Conservation (phyloP, 1,140 invertebrate genomes). For the Condylostylus longicornis region DNA sequence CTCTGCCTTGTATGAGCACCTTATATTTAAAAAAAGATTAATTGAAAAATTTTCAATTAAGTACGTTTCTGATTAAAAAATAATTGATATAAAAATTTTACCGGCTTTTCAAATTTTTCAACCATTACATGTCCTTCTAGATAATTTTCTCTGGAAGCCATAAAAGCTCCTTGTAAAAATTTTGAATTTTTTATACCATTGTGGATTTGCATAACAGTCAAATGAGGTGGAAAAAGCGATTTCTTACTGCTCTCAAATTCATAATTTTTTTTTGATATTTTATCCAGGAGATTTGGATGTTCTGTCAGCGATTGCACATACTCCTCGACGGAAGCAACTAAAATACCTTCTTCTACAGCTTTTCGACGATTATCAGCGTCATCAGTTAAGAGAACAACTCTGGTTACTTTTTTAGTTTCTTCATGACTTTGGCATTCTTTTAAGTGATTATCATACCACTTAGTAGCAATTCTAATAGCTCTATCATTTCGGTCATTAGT, state of each 20-base stretch:
- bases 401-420: conserved; percentile 33
- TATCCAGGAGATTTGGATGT: conserved; percentile 56
- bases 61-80: not conserved
- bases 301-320: conserved; percentile 55
- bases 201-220: conserved; percentile 59
- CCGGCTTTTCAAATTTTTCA: conserved; percentile 56
- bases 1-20: conserved; percentile 79
- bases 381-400: conserved; percentile 72
- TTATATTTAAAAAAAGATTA: conserved; percentile 25
- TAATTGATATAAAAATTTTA: conserved; percentile 27
- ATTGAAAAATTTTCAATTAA: not conserved
- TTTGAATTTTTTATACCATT: conserved; percentile 64
- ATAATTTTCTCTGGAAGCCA: conserved; percentile 80
- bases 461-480: conserved; percentile 62
- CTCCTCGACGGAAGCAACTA: conserved; percentile 46
- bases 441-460: conserved; percentile 67
- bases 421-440: conserved; percentile 14
- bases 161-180: conserved; percentile 69
- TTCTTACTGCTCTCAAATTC: conserved; percentile 45
- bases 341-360: conserved; percentile 51
- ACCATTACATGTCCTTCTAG: conserved; percentile 83
- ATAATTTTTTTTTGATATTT: conserved; percentile 53
- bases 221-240: conserved; percentile 70
- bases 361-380: conserved; percentile 64
- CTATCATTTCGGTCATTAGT: conserved; percentile 86